A percentile compares a stretch with the other conserved stretches of the same genome.
These are phyloP conservation scores for Baccha elongata DNA, from an alignment of 2,888 invertebrate genomes.

Conservation along the genomic window DNA sequence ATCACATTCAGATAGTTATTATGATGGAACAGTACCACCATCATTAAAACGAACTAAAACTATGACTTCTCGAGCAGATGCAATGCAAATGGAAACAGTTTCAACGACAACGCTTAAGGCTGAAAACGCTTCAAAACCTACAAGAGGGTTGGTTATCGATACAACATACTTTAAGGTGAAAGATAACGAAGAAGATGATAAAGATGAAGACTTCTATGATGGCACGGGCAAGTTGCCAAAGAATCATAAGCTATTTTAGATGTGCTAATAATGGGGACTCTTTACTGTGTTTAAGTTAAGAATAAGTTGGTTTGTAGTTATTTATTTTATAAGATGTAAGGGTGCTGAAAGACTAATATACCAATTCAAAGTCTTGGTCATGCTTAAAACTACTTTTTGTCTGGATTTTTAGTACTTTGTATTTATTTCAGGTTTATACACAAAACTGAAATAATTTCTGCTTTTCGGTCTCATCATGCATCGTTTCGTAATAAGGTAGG, in stretches of 20 bases:
- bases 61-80: conserved; percentile 60
- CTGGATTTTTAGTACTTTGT: too few relatives aligned
- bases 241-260: conserved; percentile 79
- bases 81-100: conserved; percentile 28
- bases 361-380: too few relatives aligned
- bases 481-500: too few relatives aligned
- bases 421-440: too few relatives aligned
- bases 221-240: conserved; percentile 78
- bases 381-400: too few relatives aligned
- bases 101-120: conserved; percentile 44
- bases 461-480: too few relatives aligned
- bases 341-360: conserved; percentile 38
- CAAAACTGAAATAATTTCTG: too few relatives aligned
- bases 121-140: conserved; percentile 75
- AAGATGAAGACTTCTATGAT: conserved; percentile 44
- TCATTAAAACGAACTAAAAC: conserved; percentile 24
- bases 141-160: conserved; percentile 78
- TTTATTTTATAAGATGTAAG: conserved; percentile 53
- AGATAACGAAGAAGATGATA: conserved; percentile 73
- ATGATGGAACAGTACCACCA: conserved; percentile 79
- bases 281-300: conserved; percentile 3
- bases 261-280: conserved; percentile 20
- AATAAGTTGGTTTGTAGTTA: conserved; percentile 42
- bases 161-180: conserved; percentile 80
- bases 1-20: conserved; percentile 81